Conservation (phyloP, 2,888 invertebrate genomes). For the Argyresthia albistria region DNA sequence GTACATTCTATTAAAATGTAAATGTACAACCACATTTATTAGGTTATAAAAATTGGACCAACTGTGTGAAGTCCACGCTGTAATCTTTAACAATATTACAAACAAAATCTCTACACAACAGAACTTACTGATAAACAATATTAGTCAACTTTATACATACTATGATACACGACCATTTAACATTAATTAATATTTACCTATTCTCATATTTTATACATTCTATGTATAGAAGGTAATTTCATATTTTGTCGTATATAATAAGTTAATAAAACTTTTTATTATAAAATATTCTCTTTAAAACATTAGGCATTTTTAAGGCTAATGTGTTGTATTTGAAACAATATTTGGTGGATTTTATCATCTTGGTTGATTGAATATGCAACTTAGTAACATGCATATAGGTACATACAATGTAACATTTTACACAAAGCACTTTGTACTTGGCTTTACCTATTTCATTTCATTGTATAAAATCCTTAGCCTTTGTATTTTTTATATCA, state of each 20-base stretch:
- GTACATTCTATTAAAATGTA: slow-evolving; percentile 70
- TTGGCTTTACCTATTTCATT: slow-evolving; percentile 33
- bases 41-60: slow-evolving; percentile 72
- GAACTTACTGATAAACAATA: slow-evolving; percentile 55
- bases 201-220: slow-evolving; percentile 62
- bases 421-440: slow-evolving; percentile 67
- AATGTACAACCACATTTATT: slow-evolving; percentile 73
- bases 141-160: slow-evolving; percentile 72
- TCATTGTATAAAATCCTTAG: slow-evolving; percentile 3
- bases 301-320: slow-evolving; percentile 69
- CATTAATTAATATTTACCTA: slow-evolving; percentile 56
- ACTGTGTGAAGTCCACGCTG: slow-evolving; percentile 60
- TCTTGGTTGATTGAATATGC: too few relatives aligned
- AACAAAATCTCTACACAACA: slow-evolving; percentile 73
- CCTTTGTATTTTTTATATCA: too few relatives aligned
- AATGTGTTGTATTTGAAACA: slow-evolving; percentile 39
- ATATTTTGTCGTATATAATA: slow-evolving; percentile 53
- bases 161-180: slow-evolving; percentile 69
- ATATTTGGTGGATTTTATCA: slow-evolving; percentile 55
- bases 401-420: slow-evolving; percentile 9
- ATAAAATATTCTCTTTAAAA: slow-evolving; percentile 69
- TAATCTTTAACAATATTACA: slow-evolving; percentile 68
- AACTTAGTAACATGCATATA: too few relatives aligned
- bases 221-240: slow-evolving; percentile 68
- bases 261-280: slow-evolving; percentile 62